Conservation (phyloP, 2,888 invertebrate species). For the Allophyes oxyacanthae region DNA sequence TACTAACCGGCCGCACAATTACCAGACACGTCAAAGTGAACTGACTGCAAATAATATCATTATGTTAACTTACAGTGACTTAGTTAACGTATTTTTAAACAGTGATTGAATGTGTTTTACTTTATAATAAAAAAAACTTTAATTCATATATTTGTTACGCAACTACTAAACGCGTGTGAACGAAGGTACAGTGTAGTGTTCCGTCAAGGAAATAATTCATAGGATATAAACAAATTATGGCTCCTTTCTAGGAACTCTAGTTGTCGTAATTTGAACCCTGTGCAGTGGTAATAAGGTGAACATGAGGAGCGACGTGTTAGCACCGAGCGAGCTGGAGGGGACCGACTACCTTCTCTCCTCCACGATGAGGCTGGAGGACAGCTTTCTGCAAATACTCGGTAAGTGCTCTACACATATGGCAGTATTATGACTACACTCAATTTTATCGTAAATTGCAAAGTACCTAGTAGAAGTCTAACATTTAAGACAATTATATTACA, state of each 20-base stretch:
- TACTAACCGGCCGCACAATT: slow-evolving; percentile 59
- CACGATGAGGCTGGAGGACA: slow-evolving; percentile 90
- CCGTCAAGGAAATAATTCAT: slow-evolving; percentile 50
- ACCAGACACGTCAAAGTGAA: slow-evolving; percentile 57
- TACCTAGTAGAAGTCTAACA: not conserved
- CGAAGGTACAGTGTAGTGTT: slow-evolving; percentile 55
- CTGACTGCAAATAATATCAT: slow-evolving; percentile 55
- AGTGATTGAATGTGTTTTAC: slow-evolving; percentile 36
- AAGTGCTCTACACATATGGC: slow-evolving; percentile 67
- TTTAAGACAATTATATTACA: too few relatives aligned
- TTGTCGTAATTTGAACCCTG: slow-evolving; percentile 64
- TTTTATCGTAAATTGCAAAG: slow-evolving; percentile 4
- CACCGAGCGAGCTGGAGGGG: slow-evolving; percentile 89
- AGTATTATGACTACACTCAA: slow-evolving; percentile 5
- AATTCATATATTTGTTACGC: slow-evolving; percentile 40
- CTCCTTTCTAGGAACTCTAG: slow-evolving; percentile 51
- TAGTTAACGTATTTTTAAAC: slow-evolving; percentile 9
- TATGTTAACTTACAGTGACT: slow-evolving; percentile 35
- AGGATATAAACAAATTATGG: slow-evolving; percentile 58
- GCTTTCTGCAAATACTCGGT: slow-evolving; percentile 90
- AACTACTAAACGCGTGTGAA: slow-evolving; percentile 50
- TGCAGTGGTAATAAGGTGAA: slow-evolving; percentile 65
- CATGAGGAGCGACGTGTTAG: slow-evolving; percentile 87
- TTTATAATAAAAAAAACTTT: slow-evolving; percentile 22
- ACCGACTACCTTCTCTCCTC: slow-evolving; percentile 90